Evolutionary conservation across 2,888 invertebrate genomes (phyloP).

Genomic region (Cyaniris semiargus): DNA sequence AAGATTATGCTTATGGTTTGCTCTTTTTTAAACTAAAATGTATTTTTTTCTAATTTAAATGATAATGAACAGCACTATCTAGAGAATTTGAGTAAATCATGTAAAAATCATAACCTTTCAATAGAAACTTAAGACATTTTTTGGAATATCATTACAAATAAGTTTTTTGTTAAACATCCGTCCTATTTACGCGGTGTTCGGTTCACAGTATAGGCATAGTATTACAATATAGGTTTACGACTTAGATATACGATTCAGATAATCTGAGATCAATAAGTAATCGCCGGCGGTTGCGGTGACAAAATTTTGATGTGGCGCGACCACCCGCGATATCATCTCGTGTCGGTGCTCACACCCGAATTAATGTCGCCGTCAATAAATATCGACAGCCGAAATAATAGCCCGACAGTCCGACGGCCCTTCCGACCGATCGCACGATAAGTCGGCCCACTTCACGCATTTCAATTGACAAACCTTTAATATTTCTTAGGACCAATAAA

Average conservation of each 20-base stretch:
- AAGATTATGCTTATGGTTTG: background rate
- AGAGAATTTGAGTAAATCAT: too few species aligned
- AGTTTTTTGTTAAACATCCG: background rate
- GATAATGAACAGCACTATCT: too few species aligned
- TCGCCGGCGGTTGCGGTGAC: constrained; percentile 23
- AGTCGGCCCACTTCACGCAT: constrained; percentile 35
- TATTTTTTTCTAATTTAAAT: background rate
- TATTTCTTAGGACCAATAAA: background rate
- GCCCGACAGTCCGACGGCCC: constrained; percentile 48
- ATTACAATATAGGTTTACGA: too few species aligned
- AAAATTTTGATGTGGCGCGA: constrained; percentile 46
- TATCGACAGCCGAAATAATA: constrained; percentile 72
- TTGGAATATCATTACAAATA: background rate
- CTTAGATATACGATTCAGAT: constrained; percentile 1
- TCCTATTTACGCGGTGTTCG: background rate
- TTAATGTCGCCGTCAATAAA: constrained; percentile 64
- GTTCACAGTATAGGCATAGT: background rate
- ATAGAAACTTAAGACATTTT: background rate
- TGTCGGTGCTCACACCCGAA: constrained; percentile 60
- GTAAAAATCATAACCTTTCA: background rate
- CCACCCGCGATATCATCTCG: constrained; percentile 67
- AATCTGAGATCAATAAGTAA: background rate
- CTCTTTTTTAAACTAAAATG: background rate
- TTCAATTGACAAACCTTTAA: constrained; percentile 18
- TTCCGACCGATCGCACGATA: constrained; percentile 59